These are phyloP conservation scores for Nephotettix cincticeps DNA, from an alignment of 1,140 invertebrate genomes.

Conservation along the genomic window DNA sequence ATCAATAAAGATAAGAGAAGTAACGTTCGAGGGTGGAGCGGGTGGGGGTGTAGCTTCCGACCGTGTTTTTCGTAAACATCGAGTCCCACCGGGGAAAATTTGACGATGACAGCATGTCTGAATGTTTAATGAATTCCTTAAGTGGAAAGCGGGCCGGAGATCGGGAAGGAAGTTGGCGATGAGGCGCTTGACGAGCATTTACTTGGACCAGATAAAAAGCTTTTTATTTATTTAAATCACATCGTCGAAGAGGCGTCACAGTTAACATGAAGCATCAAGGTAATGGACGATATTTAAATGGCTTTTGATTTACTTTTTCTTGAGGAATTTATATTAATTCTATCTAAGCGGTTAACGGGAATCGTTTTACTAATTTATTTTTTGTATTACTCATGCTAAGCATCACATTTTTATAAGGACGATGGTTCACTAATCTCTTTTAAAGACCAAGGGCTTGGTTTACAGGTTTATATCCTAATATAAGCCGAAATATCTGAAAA, in stretches of 20 bases:
- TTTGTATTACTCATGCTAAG: background rate
- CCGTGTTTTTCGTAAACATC: background rate
- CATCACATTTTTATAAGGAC: background rate
- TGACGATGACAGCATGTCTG: background rate
- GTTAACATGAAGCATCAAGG: background rate
- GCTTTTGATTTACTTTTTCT: background rate
- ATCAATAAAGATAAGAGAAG: conserved; percentile 3
- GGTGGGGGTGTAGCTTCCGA: background rate
- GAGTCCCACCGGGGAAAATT: background rate
- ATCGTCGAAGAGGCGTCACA: background rate
- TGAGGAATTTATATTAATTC: background rate
- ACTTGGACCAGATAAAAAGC: background rate
- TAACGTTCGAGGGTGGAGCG: background rate
- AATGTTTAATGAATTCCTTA: background rate
- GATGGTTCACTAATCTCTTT: background rate
- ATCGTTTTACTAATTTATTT: background rate
- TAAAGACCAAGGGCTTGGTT: background rate
- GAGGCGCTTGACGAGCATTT: background rate
- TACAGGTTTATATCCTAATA: too few relatives aligned
- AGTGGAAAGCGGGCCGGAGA: background rate
- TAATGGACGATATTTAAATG: background rate
- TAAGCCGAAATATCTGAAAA: too few relatives aligned
- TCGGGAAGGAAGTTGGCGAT: background rate
- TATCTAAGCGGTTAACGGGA: background rate
- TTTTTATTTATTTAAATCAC: background rate